A percentile compares a stretch with the other conserved stretches of the same genome.
Evolutionary conservation across 2,797 vertebrate genomes (phyloP).

Genomic region (Acanthis flammea): DNA sequence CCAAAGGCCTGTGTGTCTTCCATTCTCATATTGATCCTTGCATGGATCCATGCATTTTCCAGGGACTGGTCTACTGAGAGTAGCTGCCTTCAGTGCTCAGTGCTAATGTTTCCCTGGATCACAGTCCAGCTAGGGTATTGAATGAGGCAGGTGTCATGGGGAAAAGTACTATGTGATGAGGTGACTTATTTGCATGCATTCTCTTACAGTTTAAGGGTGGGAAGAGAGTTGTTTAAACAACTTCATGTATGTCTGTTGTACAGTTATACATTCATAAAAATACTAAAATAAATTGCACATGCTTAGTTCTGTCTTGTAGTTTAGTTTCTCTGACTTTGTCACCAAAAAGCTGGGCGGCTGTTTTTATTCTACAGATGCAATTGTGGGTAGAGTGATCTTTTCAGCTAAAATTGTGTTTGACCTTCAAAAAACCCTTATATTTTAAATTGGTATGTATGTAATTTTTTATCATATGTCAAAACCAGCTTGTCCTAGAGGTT

Average conservation of each 20-base stretch:
- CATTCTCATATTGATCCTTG: fast-evolving
- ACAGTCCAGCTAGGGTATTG: fast-evolving
- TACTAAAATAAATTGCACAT: not conserved
- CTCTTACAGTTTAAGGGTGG: not conserved
- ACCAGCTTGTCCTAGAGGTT: not conserved
- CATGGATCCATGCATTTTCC: fast-evolving
- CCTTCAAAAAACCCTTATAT: not conserved
- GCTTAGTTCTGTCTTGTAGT: not conserved
- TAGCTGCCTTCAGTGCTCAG: not conserved
- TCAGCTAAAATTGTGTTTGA: not conserved
- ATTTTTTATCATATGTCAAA: not conserved
- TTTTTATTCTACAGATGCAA: not conserved
- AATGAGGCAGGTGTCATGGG: not conserved
- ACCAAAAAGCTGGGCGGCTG: not conserved
- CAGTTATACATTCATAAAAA: not conserved
- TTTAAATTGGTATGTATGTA: not conserved
- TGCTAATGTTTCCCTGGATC: not conserved
- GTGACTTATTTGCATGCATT: not conserved
- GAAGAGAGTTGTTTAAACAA: not conserved
- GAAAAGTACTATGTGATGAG: not conserved
- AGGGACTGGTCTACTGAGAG: not conserved
- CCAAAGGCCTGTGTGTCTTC: not conserved
- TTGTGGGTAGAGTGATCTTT: not conserved
- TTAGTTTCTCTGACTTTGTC: not conserved
- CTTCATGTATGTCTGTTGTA: not conserved